Evolutionary conservation across 2,888 invertebrate species (phyloP), one percentile per base, ranked within the genome.

Genomic region (Microchrysa polita): DNA sequence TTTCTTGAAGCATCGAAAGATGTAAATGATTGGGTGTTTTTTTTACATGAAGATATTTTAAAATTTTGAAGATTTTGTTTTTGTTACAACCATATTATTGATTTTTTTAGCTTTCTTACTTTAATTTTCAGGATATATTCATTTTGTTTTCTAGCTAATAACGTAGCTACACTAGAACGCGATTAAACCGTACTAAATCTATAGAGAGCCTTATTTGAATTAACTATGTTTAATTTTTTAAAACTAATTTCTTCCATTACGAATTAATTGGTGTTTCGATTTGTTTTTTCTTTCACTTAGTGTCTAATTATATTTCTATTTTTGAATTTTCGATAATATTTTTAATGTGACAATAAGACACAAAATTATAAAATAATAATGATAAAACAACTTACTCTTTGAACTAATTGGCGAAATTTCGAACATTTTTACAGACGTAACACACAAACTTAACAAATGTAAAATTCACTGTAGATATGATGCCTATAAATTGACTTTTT

Each of bases 191-290:
- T 9, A 16, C 9, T 61, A 40, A 16, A 16, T 61, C 34, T 61
- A n/a, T n/a, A n/a, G n/a, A 34, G n/a, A 22, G 61, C 34, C 34
- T 34, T 7, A 48, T n/a, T 48, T 48, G 48, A 48, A 48, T 34
- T 48, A 48, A n/a, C 48, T 48, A 48, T n/a, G n/a, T 48, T 48
- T 4, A 20, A 34, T 34, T 34, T 55, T 61, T 61, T 61, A 61
- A n/a, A n/a, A 23, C 61, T 61, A 61, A 7, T 14, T 61, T 61
- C 40, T 40, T 65, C 65, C 44, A 65, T 65, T 65, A 65, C 12
- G 42, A 48, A 14, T 65, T 61, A 65, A 65, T 65, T 65, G 65
- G 65, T 65, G 65, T 65, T 65, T 44, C 44, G 65, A 65, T 65
- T 65, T 65, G 65, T 65, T 65, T 61, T 14, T 61, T 44, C 20